phyloP scores from a whole-genome alignment of 2,888 invertebrate species.

The Nomada goodeniana region DNA sequence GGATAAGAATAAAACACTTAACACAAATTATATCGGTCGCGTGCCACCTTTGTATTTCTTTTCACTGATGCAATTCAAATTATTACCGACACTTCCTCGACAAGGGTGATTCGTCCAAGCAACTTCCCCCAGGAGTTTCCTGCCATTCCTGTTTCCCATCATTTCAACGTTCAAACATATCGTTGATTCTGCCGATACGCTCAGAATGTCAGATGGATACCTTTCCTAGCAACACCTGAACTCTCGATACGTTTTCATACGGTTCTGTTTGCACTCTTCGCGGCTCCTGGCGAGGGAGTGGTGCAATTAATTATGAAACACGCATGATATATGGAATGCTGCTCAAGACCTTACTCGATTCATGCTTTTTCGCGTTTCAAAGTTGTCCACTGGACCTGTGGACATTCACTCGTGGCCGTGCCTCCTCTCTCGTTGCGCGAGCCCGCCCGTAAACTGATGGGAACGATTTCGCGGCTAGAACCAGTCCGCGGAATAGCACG shows the following conservation, averaged over 20 bases:
- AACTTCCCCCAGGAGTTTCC: too few relatives aligned
- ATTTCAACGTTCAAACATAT: neutral
- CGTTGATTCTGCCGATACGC: neutral
- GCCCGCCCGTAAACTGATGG: conserved; percentile 10
- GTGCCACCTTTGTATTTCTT: too few relatives aligned
- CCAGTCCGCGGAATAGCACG: conserved; percentile 5
- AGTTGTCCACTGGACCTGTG: neutral
- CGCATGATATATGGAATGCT: conserved; percentile 50
- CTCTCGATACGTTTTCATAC: conserved; percentile 1
- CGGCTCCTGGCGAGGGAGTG: conserved; percentile 49
- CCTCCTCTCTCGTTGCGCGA: neutral
- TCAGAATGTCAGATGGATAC: conserved; percentile 8
- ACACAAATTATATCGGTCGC: too few relatives aligned
- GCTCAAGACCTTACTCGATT: conserved; percentile 3
- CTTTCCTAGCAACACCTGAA: neutral
- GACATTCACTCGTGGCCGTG: neutral
- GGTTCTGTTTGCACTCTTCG: conserved; percentile 11
- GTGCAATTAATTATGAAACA: conserved; percentile 55
- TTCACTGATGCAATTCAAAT: too few relatives aligned
- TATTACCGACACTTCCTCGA: too few relatives aligned
- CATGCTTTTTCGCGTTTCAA: conserved; percentile 17
- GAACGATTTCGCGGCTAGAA: conserved; percentile 25
- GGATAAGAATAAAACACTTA: too few relatives aligned
- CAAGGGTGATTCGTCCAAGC: too few relatives aligned
- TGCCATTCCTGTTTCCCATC: neutral